Evolutionary conservation across 2,797 vertebrate species (phyloP).

Genomic region (Spinus pinus): DNA sequence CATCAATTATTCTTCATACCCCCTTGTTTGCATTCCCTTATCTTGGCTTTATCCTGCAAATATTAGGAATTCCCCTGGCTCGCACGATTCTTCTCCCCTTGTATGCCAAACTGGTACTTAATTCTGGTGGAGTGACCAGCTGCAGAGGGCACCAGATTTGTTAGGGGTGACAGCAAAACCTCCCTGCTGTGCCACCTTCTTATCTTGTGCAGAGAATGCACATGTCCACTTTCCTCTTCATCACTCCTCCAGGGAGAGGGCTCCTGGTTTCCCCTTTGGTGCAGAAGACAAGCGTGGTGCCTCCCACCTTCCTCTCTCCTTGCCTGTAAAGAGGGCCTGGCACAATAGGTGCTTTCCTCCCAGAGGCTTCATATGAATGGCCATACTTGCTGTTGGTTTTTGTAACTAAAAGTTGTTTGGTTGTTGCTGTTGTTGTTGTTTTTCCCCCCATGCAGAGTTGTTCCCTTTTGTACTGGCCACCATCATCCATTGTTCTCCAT

Average conservation of each 20-base stretch:
- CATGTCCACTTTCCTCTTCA: not conserved
- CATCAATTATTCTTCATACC: not conserved
- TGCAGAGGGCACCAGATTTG: not conserved
- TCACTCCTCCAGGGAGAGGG: not conserved
- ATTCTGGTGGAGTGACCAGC: not conserved
- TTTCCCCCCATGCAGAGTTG: not conserved
- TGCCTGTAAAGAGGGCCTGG: not conserved
- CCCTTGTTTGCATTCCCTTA: not conserved
- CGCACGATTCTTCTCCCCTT: not conserved
- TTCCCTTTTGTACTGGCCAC: constrained; percentile 48
- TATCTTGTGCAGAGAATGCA: not conserved
- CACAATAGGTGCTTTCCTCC: constrained; percentile 25
- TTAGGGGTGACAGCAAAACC: not conserved
- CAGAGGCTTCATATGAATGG: not conserved
- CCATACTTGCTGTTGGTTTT: not conserved
- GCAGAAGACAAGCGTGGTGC: not conserved
- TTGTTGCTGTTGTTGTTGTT: not conserved
- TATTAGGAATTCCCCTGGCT: not conserved
- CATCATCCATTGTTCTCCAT: constrained; percentile 58
- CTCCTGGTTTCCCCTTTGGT: not conserved
- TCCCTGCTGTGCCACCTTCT: not conserved
- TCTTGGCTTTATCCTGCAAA: not conserved
- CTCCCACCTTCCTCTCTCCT: not conserved
- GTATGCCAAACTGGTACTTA: not conserved
- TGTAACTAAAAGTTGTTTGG: not conserved